Evolutionary conservation across 2,888 invertebrate genomes (phyloP).

Genomic region (Cheilosia pagana): DNA sequence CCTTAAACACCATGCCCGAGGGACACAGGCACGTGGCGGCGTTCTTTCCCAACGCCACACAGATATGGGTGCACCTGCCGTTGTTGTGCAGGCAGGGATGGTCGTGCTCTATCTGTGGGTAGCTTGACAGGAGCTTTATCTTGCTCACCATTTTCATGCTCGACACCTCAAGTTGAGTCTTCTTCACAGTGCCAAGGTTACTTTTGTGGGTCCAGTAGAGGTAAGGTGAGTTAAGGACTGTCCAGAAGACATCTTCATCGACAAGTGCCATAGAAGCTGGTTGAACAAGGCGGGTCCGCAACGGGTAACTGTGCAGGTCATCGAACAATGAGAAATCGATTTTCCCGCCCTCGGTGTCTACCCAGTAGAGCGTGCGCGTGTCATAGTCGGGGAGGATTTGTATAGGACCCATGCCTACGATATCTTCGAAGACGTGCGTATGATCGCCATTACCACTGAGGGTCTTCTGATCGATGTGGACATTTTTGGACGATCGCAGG

Average conservation of each 20-base stretch:
- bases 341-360: slow-evolving; percentile 87
- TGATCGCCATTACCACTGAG: slow-evolving; percentile 87
- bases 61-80: slow-evolving; percentile 90
- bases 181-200: slow-evolving; percentile 81
- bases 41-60: slow-evolving; percentile 84
- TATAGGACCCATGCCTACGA: slow-evolving; percentile 81
- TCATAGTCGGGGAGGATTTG: slow-evolving; percentile 83
- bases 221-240: slow-evolving; percentile 84
- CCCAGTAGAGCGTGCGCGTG: slow-evolving; percentile 86
- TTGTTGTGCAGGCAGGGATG: slow-evolving; percentile 87
- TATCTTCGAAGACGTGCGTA: slow-evolving; percentile 81
- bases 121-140: slow-evolving; percentile 78
- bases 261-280: slow-evolving; percentile 86
- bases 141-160: slow-evolving; percentile 74
- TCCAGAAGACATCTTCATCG: slow-evolving; percentile 89
- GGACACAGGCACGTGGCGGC: slow-evolving; percentile 87
- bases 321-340: slow-evolving; percentile 87
- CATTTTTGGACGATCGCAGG: slow-evolving; percentile 82
- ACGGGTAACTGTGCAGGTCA: slow-evolving; percentile 84
- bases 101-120: slow-evolving; percentile 64
- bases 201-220: slow-evolving; percentile 87
- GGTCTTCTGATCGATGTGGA: slow-evolving; percentile 88
- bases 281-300: slow-evolving; percentile 83
- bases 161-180: slow-evolving; percentile 79
- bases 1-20: slow-evolving; percentile 85